Percentiles rank a stretch among this genome's conserved stretches.
phyloP scores from a whole-genome alignment of 2,888 invertebrate species.

The Linyphia triangularis region DNA sequence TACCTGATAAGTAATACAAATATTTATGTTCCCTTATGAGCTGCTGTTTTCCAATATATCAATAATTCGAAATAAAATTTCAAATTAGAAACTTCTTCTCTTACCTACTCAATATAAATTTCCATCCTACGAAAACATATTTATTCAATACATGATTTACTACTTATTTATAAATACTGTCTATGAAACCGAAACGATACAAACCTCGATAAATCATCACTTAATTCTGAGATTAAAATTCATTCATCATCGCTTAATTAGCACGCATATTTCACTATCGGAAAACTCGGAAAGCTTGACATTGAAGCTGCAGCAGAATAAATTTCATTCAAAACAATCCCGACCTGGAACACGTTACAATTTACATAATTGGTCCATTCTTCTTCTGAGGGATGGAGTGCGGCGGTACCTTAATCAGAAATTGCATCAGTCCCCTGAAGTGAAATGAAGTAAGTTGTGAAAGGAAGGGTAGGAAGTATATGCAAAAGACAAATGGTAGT shows the following conservation, averaged over 20 bases:
- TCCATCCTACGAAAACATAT: too few relatives aligned
- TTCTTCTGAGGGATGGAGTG: constrained; percentile 17
- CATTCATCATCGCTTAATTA: constrained; percentile 61
- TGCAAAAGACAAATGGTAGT: constrained; percentile 37
- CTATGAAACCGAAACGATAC: too few relatives aligned
- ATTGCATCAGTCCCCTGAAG: constrained; percentile 22
- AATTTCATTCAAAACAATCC: constrained; percentile 34
- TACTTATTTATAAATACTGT: too few relatives aligned
- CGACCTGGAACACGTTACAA: constrained; percentile 38
- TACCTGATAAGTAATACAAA: too few relatives aligned
- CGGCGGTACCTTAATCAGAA: constrained; percentile 41
- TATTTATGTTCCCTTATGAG: too few relatives aligned
- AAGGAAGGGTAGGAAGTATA: constrained; percentile 45
- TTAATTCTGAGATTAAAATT: constrained; percentile 52
- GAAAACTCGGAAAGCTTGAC: constrained; percentile 1
- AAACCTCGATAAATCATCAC: constrained; percentile 40
- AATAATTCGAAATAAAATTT: too few relatives aligned
- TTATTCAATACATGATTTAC: too few relatives aligned
- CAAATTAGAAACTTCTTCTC: too few relatives aligned
- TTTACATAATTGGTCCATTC: constrained; percentile 61
- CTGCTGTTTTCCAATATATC: too few relatives aligned
- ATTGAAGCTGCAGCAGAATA: constrained; percentile 7
- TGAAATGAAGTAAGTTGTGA: constrained; percentile 9
- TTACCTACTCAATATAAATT: too few relatives aligned
- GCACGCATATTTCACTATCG: constrained; percentile 49